Base-by-base conservation (phyloP, 2,888 invertebrate genomes). In the Tuta absoluta region DNA sequence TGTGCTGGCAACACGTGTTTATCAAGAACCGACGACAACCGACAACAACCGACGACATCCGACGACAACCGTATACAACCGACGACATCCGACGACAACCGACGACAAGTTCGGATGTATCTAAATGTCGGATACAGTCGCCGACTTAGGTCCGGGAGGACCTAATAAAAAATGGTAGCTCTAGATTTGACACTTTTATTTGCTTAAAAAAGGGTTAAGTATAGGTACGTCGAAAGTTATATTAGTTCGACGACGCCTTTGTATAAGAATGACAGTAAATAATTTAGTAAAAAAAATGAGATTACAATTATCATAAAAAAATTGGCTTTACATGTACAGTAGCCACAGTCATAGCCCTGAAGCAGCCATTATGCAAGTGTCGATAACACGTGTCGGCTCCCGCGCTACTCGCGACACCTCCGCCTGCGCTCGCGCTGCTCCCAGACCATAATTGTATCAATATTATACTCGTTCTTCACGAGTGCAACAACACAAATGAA, bases 361-460 rank as follows among this genome's bases (percentile, higher is more conserved):
- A 68, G 70, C 75, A 75, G 82, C 76, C 84, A 89, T 89, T 89
- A 90, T 88, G 84, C 87, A 85, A 82, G 86, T 81, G 79, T 76
- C 69, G 75, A 78, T 78, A 85, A 90, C 90, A 90, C 87, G 89
- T 90, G 90, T 91, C 76, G 74, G 75, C 80, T 77, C 77, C 76
- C 77, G 77, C 75, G 75, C 75, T 71, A 72, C 75, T 72, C 73
- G 74, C 85, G 84, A 89, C 89, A 89, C 87, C 89, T 89, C 76
- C 80, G 76, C 21, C 23, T 33, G 28, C 79, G 77, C 77, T 75
- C 76, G 76, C 75, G 74, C 76, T 70, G 76, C 80, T 74, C 24
- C 73, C 76, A 75, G 78, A 79, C 88, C 86, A 87, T 89, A 90
- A 89, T 89, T 89, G 89, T 88, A 81, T 76, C 84, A 77, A 84